phyloP scores from a whole-genome alignment of 64 coral and sea anemone species.

The Cladopsammia gracilis region DNA sequence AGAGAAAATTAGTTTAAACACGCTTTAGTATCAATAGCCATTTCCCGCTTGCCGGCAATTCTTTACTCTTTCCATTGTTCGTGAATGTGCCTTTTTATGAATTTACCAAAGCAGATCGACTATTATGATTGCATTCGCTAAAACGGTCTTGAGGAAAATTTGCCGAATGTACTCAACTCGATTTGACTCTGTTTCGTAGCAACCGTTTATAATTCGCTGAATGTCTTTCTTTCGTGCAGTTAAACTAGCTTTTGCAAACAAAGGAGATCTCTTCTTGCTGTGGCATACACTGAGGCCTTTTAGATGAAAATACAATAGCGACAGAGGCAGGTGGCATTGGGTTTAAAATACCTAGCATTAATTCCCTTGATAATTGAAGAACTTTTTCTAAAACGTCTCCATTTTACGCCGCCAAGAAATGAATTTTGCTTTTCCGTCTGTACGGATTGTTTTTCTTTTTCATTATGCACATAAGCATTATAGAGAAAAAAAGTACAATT shows the following conservation, averaged over 20 bases:
- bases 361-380: background rate
- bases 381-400: background rate
- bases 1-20: slow-evolving; percentile 43
- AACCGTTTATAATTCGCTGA: slow-evolving; percentile 10
- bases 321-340: slow-evolving; percentile 5
- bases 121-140: background rate
- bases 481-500: slow-evolving; percentile 11
- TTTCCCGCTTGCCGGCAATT: slow-evolving; percentile 33
- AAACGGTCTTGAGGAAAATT: slow-evolving; percentile 6
- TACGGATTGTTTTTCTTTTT: background rate
- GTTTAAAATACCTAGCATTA: slow-evolving; percentile 42
- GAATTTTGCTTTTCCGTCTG: background rate
- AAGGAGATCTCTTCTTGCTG: background rate
- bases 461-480: background rate
- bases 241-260: slow-evolving; percentile 4
- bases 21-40: slow-evolving; percentile 35
- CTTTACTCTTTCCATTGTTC: slow-evolving; percentile 14
- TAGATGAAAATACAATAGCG: background rate
- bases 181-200: background rate
- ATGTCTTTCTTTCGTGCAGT: slow-evolving; percentile 1
- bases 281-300: background rate
- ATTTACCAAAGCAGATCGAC: background rate
- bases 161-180: slow-evolving; percentile 13
- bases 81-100: slow-evolving; percentile 31
- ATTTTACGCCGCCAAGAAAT: background rate